Evolutionary conservation across 2,113 vertebrate genomes (phyloP).

Genomic region (Daboia siamensis): DNA sequence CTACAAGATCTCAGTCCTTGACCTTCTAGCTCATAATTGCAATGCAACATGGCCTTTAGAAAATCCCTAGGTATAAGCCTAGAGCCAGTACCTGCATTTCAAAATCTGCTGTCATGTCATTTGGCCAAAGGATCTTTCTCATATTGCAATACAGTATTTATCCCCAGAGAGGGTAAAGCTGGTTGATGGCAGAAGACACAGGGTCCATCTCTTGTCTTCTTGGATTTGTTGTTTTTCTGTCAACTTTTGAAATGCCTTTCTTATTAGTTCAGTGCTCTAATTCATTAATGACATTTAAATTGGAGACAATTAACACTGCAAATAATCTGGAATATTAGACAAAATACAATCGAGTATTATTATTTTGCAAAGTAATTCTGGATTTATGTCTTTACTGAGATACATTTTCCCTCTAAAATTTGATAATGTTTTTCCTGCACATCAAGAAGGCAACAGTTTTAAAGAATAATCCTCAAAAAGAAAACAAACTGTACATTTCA

Average conservation of each 20-base stretch:
- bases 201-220: too few species aligned
- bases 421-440: slow-evolving; percentile 41
- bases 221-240: neutral
- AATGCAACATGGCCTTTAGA: neutral
- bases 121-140: neutral
- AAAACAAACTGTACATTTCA: slow-evolving; percentile 60
- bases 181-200: neutral
- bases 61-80: neutral
- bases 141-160: neutral
- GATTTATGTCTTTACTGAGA: neutral
- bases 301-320: neutral
- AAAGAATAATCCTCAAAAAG: slow-evolving; percentile 49
- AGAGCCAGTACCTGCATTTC: neutral
- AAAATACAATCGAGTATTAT: neutral
- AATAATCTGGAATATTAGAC: neutral
- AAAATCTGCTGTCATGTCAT: neutral
- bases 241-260: neutral
- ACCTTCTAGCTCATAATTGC: neutral
- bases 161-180: neutral
- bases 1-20: neutral
- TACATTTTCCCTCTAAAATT: slow-evolving; percentile 4
- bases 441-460: slow-evolving; percentile 11
- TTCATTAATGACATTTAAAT: neutral
- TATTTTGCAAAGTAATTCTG: neutral
- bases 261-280: slow-evolving; percentile 5